Evolutionary conservation across 2,797 vertebrate genomes (phyloP), one percentile per base, ranked within the genome.

Genomic region (Miopithecus talapoin): DNA sequence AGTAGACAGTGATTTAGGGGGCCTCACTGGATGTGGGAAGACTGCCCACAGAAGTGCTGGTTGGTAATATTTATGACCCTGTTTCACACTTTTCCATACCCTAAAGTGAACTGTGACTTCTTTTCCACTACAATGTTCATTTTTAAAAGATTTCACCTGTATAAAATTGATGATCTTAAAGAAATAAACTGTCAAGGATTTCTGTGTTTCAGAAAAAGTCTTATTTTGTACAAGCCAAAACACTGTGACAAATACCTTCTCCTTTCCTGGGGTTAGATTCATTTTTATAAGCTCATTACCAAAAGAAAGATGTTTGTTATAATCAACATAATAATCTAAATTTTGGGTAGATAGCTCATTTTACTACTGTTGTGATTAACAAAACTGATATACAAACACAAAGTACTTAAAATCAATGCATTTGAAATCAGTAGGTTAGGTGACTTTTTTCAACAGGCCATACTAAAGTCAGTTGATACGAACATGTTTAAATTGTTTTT

Each of bases 221-320:
- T 94, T 84, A 89, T 76, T 95, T 85, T 39, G 55, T 3, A 8
- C 24, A 86, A 83, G 28, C 79, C 89, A 61, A 89, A 96, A 94
- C 14, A 59, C 72, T 64, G 68, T 68, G 48, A 85, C 72, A 96
- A 89, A 95, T n/a, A 57, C 16, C 8, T 72, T 72, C 46, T 84
- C 70, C 83, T 68, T 92, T 64, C 10, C 3, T 21, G 79, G 93
- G 8, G 41, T 85, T 72, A 59, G 30, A 55, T 57, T 30, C 22
- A 50, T 50, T 86, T 96, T 85, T 85, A 94, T 61, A 94, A 93
- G 50, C 68, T 59, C 64, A 36, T 21, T 75, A 85, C 33, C 57
- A 78, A 89, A 85, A 61, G n/a, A 94, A 94, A 94, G 28, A 59
- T n/a, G 46, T 68, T 72, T 89, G 48, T 95, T 89, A 86, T 26